A percentile compares a stretch with the other conserved stretches of the same genome.
phyloP scores from a whole-genome alignment of 2,797 vertebrate genomes.

The Trachurus trachurus region DNA sequence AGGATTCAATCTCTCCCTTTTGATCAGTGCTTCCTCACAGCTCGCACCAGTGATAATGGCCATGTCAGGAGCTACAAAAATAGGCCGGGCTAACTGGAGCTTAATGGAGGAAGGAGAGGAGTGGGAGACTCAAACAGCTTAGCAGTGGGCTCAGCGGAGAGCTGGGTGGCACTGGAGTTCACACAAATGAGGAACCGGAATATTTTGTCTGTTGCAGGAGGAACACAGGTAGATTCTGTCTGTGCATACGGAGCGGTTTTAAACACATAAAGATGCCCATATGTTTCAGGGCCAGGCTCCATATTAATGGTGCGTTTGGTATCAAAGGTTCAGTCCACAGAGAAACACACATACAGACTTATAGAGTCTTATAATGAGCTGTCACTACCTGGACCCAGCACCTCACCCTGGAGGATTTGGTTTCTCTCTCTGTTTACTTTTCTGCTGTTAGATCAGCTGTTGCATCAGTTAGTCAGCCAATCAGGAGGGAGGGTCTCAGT shows the following conservation, averaged over 20 bases:
- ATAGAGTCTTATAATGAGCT: too few relatives aligned
- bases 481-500: too few relatives aligned
- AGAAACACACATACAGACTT: too few relatives aligned
- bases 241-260: not conserved
- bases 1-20: slow-evolving; percentile 43
- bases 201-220: not conserved
- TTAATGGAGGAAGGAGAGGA: slow-evolving; percentile 52
- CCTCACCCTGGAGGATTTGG: too few relatives aligned
- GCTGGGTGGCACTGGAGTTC: slow-evolving; percentile 6
- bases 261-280: too few relatives aligned
- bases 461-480: too few relatives aligned
- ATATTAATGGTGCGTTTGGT: too few relatives aligned
- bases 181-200: slow-evolving; percentile 3
- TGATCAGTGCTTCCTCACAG: slow-evolving; percentile 52
- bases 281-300: too few relatives aligned
- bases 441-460: too few relatives aligned
- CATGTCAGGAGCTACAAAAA: slow-evolving; percentile 44
- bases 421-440: too few relatives aligned
- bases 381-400: too few relatives aligned
- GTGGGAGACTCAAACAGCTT: slow-evolving; percentile 19
- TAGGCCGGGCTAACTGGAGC: slow-evolving; percentile 38
- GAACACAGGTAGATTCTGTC: slow-evolving; percentile 12
- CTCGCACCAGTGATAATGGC: slow-evolving; percentile 55
- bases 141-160: not conserved
- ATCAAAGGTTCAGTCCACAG: too few relatives aligned